A percentile compares a stretch with the other conserved stretches of the same genome.
These are phyloP conservation scores for Ephydatia muelleri DNA, from an alignment of 37 sponge, comb jelly and placozoan genomes.

Conservation along the genomic window DNA sequence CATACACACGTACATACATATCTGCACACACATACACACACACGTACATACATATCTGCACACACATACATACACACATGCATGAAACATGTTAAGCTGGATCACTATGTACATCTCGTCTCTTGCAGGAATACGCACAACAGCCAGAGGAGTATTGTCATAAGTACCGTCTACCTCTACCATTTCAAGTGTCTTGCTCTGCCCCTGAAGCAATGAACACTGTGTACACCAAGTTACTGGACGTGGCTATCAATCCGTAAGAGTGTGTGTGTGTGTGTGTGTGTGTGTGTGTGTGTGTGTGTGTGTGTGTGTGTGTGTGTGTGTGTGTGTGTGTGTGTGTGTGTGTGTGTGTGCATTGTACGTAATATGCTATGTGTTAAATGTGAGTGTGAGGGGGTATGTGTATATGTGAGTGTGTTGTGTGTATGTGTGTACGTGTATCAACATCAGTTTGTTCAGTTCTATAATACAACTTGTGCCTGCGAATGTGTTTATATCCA, in stretches of 20 bases:
- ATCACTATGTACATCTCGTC: not conserved
- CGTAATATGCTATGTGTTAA: not conserved
- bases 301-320: too few species aligned
- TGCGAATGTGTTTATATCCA: not conserved
- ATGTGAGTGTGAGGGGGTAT: not conserved
- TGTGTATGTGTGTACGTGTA: not conserved
- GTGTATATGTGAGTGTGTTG: too few species aligned
- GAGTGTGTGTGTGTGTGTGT: conserved; percentile 2
- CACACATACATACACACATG: not conserved
- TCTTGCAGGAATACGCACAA: conserved; percentile 33
- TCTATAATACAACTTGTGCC: not conserved
- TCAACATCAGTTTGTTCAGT: not conserved
- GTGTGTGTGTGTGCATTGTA: conserved; percentile 25
- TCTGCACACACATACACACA: conserved; percentile 5
- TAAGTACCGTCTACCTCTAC: conserved; percentile 52
- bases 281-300: too few species aligned
- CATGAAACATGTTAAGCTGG: not conserved
- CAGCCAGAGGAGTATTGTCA: conserved; percentile 52
- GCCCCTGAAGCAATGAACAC: conserved; percentile 17
- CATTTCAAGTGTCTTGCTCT: conserved; percentile 12
- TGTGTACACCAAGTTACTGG: conserved; percentile 46
- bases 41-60: not conserved
- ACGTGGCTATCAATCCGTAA: conserved; percentile 70
- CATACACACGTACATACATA: too few species aligned
- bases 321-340: conserved; percentile 17